A percentile compares a stretch with the other conserved stretches of the same genome.
phyloP scores from a whole-genome alignment of 2,113 vertebrate genomes.

The Gopherus flavomarginatus region DNA sequence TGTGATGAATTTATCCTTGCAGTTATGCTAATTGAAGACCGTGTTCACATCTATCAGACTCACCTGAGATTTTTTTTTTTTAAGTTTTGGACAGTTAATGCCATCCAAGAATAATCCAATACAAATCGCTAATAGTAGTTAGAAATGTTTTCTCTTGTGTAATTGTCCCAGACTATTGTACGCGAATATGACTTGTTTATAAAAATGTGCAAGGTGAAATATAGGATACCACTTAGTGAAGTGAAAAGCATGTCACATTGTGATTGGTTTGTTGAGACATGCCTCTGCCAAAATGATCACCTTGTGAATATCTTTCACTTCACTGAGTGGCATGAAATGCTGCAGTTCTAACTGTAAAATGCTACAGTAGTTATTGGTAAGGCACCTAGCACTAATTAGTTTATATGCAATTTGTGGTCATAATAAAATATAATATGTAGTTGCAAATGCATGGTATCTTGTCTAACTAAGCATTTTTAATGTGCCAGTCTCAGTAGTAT shows the following conservation, averaged over 20 bases:
- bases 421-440: not conserved
- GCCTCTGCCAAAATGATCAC: not conserved
- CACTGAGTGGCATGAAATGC: not conserved
- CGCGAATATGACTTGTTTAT: not conserved
- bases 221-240: not conserved
- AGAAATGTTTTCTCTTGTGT: not conserved
- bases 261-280: slow-evolving; percentile 4
- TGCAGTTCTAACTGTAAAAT: not conserved
- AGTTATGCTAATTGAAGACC: not conserved
- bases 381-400: not conserved
- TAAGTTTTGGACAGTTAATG: not conserved
- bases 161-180: not conserved
- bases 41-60: not conserved
- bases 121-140: not conserved
- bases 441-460: not conserved
- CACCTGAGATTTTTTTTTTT: too few species aligned
- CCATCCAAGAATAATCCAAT: not conserved
- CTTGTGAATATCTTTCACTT: not conserved
- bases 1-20: not conserved
- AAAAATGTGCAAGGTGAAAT: not conserved
- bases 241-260: not conserved
- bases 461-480: not conserved
- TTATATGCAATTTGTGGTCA: not conserved
- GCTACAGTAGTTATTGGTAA: not conserved
- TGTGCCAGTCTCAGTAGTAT: rapidly evolving